These are phyloP conservation scores for Noctua janthe DNA, from an alignment of 2,888 invertebrate genomes.

Conservation along the genomic window DNA sequence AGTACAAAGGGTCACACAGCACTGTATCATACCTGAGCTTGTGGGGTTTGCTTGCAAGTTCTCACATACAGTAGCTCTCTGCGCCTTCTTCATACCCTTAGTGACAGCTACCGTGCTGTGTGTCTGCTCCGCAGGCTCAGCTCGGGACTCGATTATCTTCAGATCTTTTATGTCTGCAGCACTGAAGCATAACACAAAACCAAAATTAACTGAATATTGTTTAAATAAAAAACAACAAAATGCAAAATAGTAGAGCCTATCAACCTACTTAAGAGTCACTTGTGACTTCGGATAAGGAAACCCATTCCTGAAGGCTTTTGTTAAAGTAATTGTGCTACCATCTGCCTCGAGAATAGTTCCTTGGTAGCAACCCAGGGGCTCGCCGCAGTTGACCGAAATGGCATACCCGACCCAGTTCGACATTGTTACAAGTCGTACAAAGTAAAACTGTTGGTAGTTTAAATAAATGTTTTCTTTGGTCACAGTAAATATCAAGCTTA, in stretches of 20 bases:
- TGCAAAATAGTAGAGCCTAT: not conserved
- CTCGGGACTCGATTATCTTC: slow-evolving; percentile 93
- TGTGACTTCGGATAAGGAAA: slow-evolving; percentile 88
- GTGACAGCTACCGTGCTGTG: slow-evolving; percentile 85
- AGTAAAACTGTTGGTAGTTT: slow-evolving; percentile 7
- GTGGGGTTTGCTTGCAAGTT: slow-evolving; percentile 82
- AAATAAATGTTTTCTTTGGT: slow-evolving; percentile 1
- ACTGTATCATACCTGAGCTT: slow-evolving; percentile 69
- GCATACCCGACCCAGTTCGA: slow-evolving; percentile 94
- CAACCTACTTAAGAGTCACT: slow-evolving; percentile 87
- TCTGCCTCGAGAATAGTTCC: slow-evolving; percentile 94
- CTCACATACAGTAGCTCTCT: slow-evolving; percentile 84
- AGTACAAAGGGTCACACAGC: not conserved
- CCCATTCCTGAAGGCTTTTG: slow-evolving; percentile 96
- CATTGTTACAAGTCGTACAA: slow-evolving; percentile 76
- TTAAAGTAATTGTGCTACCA: slow-evolving; percentile 93
- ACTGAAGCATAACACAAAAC: slow-evolving; percentile 81
- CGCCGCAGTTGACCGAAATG: slow-evolving; percentile 95
- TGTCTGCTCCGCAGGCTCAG: slow-evolving; percentile 79
- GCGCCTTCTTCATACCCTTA: slow-evolving; percentile 78
- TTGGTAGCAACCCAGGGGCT: slow-evolving; percentile 95
- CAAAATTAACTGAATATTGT: not conserved
- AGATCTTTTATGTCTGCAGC: slow-evolving; percentile 94
- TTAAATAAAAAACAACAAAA: not conserved
- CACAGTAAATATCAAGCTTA: slow-evolving; percentile 15